Base-by-base conservation (phyloP, 1,140 invertebrate species). In the Drosophila arawakana region DNA sequence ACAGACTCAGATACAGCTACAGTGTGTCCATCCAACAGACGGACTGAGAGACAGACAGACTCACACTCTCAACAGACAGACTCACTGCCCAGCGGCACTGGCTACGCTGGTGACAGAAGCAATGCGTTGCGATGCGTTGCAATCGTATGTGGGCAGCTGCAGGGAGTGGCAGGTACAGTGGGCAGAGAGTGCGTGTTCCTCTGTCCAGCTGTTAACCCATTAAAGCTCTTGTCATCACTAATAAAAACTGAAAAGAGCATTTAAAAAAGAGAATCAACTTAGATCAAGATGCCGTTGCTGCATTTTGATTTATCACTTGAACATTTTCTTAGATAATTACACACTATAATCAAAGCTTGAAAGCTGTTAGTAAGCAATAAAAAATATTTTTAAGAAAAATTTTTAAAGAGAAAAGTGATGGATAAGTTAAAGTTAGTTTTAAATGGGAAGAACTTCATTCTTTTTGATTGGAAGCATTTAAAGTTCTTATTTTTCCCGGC, bases 101-200 rank as follows among this genome's bases (percentile, higher is more conserved):
- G 30, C 41, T 66, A 52, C 37, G 50, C 37, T 37, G 70, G 70
- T 73, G 70, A 73, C 70, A 73, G 55, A 59, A 60, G 70, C 63
- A 18, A 21, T 50, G 54, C 35, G 52, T 25, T 34, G 61, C 44
- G 52, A n/a, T 37, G 52, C n/a, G 41, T 43, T 67, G 70, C 54
- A 59, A 18, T 47, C 46, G 63, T 39, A 68, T 68, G 65, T 68
- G 70, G 63, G 70, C 54, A 68, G 54, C 59, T 39, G n/a, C 25
- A 41, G 11, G 7, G 8, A 11, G 15, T 3, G 18, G 11, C 15
- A n/a, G 52, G 25, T 9, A 55, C 11, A 50, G 41, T 63, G 25
- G 62, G 41, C 39, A 44, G 62, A 35, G n/a, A 30, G 11, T 37
- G 35, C 52, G 35, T 21, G 13, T 69, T 30, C 6, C 25, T 30